Base-by-base conservation (phyloP, 2,113 vertebrate species). In the Mustela nigripes region DNA sequence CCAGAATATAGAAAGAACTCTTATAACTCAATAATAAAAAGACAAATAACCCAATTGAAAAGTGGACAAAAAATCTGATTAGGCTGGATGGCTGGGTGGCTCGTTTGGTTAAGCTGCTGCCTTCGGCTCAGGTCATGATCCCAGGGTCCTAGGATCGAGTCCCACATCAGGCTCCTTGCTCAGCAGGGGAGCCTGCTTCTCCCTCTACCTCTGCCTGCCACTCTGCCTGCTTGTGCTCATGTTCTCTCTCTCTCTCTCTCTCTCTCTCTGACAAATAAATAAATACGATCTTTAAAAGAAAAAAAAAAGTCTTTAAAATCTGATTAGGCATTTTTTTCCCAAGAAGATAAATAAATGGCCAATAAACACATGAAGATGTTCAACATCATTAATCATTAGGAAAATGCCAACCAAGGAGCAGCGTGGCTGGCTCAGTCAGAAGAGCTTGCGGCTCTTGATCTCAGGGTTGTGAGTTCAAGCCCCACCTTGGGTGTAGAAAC, bases 1-100 rank as follows among this genome's bases (percentile, higher is more conserved):
- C 48, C 1, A 42, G 19, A 81, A 89, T 88, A 87, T 83, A 65
- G 28, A 76, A 96, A 81, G 31, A 67, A 95, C 3, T 83, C 63
- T 89, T 71, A 42, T 8, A 80, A 84, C 5, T 87, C 56, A 92
- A 69, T 18, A 65, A 94, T 79, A 45, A 73, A 96, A 88, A 88
- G 42, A 60, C 11, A 96, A 91, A 85, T 39, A 80, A 79, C 4
- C 28, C 60, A 87, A 89, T 28, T 69, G 63, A 83, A 89, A 96
- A 69, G n/a, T 50, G 56, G 14, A 7, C 21, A 50, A 95, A 93
- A 95, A 50, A 33, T 79, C 12, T 62, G 14, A 71, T 65, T 33
- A 67, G 50, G 88, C 11, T 16, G 53, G 16, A 56, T 56, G 53
- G 16, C 53, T 56, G 53, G 16, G 5, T 56, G 53, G 53, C 53